Evolutionary conservation across 2,113 vertebrate genomes (phyloP).

Genomic region (Megaptera novaeangliae): DNA sequence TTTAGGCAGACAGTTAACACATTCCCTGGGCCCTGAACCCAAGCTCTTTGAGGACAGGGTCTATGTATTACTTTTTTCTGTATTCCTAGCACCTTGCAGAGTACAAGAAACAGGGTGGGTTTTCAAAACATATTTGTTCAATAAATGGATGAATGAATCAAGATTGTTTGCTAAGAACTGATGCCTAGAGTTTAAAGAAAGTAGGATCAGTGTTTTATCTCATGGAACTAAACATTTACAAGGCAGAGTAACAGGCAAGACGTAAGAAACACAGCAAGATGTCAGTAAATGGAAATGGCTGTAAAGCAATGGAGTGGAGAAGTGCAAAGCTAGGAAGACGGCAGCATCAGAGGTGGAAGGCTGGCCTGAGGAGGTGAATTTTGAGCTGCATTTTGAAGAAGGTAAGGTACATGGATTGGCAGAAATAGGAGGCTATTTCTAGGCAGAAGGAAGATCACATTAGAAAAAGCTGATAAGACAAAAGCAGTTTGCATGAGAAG

Average conservation of each 20-base stretch:
- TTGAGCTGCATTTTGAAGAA: neutral
- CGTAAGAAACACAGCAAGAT: neutral
- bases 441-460: neutral
- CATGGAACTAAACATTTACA: neutral
- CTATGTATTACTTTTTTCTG: neutral
- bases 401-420: neutral
- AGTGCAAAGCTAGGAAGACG: neutral
- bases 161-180: neutral
- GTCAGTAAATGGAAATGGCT: neutral
- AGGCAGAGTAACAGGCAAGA: neutral
- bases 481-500: neutral
- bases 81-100: neutral
- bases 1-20: neutral
- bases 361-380: neutral
- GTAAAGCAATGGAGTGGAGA: neutral
- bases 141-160: neutral
- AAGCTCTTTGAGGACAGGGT: neutral
- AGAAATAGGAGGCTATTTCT: neutral
- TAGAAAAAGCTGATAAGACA: neutral
- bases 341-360: neutral
- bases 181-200: conserved; percentile 20
- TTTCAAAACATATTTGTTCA: conserved; percentile 23
- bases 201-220: conserved; percentile 10
- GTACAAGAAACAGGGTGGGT: neutral
- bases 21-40: neutral